These are phyloP conservation scores for Caenorhabditis sp. DNA, from an alignment of 2,888 invertebrate genomes.

Conservation along the genomic window DNA sequence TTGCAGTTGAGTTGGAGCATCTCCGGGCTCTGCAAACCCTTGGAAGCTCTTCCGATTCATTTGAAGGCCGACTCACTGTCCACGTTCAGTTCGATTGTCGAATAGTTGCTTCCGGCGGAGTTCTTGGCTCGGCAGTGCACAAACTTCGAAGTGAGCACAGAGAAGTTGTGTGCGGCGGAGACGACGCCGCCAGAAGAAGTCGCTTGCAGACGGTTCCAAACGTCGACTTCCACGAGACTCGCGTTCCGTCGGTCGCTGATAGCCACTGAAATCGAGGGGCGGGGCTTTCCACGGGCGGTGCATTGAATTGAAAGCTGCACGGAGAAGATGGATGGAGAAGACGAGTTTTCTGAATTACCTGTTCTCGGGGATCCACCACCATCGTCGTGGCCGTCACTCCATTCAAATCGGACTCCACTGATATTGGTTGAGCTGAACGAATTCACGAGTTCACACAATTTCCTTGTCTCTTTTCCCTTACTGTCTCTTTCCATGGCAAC, in stretches of 20 bases:
- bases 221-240: slow-evolving; percentile 55
- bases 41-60: background rate
- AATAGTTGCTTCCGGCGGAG: slow-evolving; percentile 58
- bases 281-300: slow-evolving; percentile 58
- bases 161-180: slow-evolving; percentile 44
- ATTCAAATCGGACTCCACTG: slow-evolving; percentile 23
- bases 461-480: slow-evolving; percentile 7
- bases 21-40: slow-evolving; percentile 67
- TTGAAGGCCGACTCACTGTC: slow-evolving; percentile 49
- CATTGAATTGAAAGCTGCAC: slow-evolving; percentile 54
- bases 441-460: background rate
- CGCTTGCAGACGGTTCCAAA: slow-evolving; percentile 57
- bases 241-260: slow-evolving; percentile 46
- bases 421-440: slow-evolving; percentile 44
- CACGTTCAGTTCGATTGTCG: slow-evolving; percentile 57
- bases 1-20: slow-evolving; percentile 60
- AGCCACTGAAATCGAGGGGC: slow-evolving; percentile 57
- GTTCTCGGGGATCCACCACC: slow-evolving; percentile 46
- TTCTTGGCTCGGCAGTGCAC: slow-evolving; percentile 64
- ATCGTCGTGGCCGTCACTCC: slow-evolving; percentile 18
- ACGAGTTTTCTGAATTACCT: no score
- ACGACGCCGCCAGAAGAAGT: slow-evolving; percentile 44
- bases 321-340: no score
- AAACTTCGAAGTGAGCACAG: slow-evolving; percentile 54
- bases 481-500: slow-evolving; percentile 64